Evolutionary conservation across 2,113 vertebrate genomes (phyloP), one percentile per base, ranked within the genome.

Genomic region (Phoenicopterus ruber): DNA sequence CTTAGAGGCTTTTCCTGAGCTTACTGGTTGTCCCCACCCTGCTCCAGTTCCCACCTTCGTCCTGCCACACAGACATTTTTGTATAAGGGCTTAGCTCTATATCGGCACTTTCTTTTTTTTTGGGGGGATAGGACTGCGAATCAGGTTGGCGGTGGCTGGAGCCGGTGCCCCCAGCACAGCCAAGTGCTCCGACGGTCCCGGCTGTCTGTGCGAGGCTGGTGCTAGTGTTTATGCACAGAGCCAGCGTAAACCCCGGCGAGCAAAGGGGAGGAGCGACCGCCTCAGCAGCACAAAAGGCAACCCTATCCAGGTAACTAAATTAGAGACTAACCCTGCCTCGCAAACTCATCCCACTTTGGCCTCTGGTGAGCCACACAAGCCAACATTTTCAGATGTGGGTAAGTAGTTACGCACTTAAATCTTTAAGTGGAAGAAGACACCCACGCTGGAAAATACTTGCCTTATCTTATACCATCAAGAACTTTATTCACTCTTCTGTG

Each of bases 211-310:
- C 55, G 21, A 62, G 28, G 49, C 38, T 52, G 13, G 21, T 17
- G 34, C 26, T 66, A 9, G 16, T 36, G 28, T 14, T 82, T 34
- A 52, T 66, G 59, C 26, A 4, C 3, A 29, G 6, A 65, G 34
- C 17, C 0, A 0, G 20, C 13, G 7, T 12, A 40, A 88, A n/a
- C 1, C 2, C 38, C 20, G 24, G 4, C 12, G 69, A 81, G 38
- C 49, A 34, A 47, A 4, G 21, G 4, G 13, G 7, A 85, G 36
- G 8, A 82, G 24, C 80, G 18, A 54, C 6, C 11, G 18, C 10
- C 36, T 80, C 50, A 71, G 65, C 19, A 90, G 42, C 17, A 28
- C 13, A 58, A 59, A 70, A 86, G 11, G 16, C 26, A 88, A 13
- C 13, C 12, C 14, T 17, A 6, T n/a, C 28, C 55, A n/a, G 29